A percentile compares a stretch with the other conserved stretches of the same genome.
phyloP scores from a whole-genome alignment of 2,888 invertebrate genomes.

The Argynnis bischoffii region DNA sequence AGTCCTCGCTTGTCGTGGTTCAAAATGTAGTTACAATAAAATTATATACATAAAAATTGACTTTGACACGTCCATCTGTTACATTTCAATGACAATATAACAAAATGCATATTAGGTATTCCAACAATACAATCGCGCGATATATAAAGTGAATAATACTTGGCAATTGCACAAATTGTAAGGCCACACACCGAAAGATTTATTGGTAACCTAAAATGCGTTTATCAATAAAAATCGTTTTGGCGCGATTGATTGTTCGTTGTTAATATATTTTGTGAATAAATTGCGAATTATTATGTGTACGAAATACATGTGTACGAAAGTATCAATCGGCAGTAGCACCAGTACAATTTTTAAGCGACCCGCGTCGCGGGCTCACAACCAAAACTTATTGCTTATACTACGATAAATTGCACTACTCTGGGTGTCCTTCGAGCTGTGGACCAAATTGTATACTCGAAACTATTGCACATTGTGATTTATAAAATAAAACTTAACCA shows the following conservation, averaged over 20 bases:
- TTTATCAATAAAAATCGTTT: background rate
- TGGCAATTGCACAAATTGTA: constrained; percentile 49
- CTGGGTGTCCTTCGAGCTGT: constrained; percentile 64
- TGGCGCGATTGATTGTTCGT: background rate
- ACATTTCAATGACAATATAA: constrained; percentile 81
- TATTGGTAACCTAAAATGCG: background rate
- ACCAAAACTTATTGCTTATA: constrained; percentile 81
- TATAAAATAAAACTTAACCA: constrained; percentile 66
- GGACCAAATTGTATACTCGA: constrained; percentile 53
- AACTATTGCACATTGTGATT: constrained; percentile 60
- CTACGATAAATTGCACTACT: constrained; percentile 77
- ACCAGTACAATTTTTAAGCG: constrained; percentile 57
- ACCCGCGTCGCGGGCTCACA: constrained; percentile 70
- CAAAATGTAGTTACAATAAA: background rate
- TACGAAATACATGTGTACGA: constrained; percentile 63
- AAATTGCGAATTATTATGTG: background rate
- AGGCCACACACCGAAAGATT: constrained; percentile 2
- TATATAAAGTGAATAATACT: constrained; percentile 74
- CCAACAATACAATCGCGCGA: constrained; percentile 69
- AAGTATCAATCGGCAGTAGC: constrained; percentile 68
- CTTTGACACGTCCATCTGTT: constrained; percentile 54
- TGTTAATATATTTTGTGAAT: background rate
- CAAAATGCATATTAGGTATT: constrained; percentile 63
- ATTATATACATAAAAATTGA: constrained; percentile 4
- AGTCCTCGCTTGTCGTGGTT: constrained; percentile 25